Percentiles rank a stretch among this genome's conserved stretches.
Conservation (phyloP, 2,113 vertebrate species). For the Urocitellus parryii region DNA sequence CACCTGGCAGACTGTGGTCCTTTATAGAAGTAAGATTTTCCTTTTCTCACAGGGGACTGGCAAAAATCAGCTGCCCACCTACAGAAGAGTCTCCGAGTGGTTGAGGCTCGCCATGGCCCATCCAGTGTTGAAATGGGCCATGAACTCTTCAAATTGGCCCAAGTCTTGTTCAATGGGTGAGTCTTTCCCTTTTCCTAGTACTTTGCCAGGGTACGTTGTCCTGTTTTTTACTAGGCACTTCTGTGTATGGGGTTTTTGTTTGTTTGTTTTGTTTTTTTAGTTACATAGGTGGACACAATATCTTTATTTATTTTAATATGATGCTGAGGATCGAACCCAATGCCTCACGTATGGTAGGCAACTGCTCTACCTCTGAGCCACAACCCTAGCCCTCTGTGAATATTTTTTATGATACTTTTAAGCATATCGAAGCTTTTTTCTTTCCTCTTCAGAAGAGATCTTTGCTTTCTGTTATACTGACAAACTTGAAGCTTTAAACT, state of each 20-base stretch:
- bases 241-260: not conserved
- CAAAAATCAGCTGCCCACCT: conserved; percentile 91
- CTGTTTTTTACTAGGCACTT: not conserved
- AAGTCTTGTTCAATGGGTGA: conserved; percentile 97
- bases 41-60: conserved; percentile 91
- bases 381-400: not conserved
- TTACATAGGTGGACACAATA: too few species aligned
- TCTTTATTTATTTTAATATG: too few species aligned
- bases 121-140: conserved; percentile 93
- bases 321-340: too few species aligned
- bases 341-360: too few species aligned
- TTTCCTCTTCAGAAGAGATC: conserved; percentile 33
- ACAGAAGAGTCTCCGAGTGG: conserved; percentile 87
- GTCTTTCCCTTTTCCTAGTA: not conserved
- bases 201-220: not conserved
- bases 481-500: conserved; percentile 1
- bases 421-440: not conserved
- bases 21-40: conserved; percentile 6
- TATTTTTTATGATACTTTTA: not conserved
- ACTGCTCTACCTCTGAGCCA: too few species aligned
- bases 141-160: conserved; percentile 96
- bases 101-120: conserved; percentile 90
- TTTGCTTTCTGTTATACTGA: conserved; percentile 53
- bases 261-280: too few species aligned
- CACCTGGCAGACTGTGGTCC: not conserved